Evolutionary conservation across 2,888 invertebrate genomes (phyloP), one percentile per base, ranked within the genome.

Genomic region (Vannuccia rotundouncinata): DNA sequence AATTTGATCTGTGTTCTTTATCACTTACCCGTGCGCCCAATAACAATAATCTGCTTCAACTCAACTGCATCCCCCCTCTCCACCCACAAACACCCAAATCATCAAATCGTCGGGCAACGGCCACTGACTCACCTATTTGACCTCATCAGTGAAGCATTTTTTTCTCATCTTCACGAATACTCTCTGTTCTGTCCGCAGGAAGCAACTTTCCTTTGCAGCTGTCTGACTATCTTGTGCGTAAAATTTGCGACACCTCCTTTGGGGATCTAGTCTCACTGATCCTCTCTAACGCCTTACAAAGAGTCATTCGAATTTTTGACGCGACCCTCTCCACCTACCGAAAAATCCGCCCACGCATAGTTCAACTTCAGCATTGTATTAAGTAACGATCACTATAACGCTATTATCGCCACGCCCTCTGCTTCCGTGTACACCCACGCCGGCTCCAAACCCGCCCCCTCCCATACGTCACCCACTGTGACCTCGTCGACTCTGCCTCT

Each of bases 101-200:
- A 5, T 66, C 66, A 66, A 66, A 66, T 66, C 66, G 10, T 27
- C 66, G 22, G 45, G 45, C 45, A 45, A 45, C 45, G 45, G 66
- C 66, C 66, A 66, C 66, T 66, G 66, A 22, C 66, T 66, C 66
- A 66, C 22, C 66, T 66, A 22, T 66, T 66, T 66, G 66, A 66
- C 66, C 10, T 66, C 66, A 66, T 66, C 25, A 66, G 10, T 66
- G 66, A 66, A 66, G 66, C 13, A 66, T 66, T 66, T 22, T 66
- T 66, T 66, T 66, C 66, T 22, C 66, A 66, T 22, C 66, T 66
- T 66, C 66, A 66, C 22, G 66, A 22, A 5, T 66, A 66, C 22
- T 66, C 66, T 27, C 66, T 66, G 66, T 66, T 66, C 66, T 66
- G 66, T 66, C 66, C 66, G n/a, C n/a, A 66, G 66, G 66, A 66